Conservation (phyloP, 2,113 vertebrate species). For the Corythoichthys haematopterus region DNA sequence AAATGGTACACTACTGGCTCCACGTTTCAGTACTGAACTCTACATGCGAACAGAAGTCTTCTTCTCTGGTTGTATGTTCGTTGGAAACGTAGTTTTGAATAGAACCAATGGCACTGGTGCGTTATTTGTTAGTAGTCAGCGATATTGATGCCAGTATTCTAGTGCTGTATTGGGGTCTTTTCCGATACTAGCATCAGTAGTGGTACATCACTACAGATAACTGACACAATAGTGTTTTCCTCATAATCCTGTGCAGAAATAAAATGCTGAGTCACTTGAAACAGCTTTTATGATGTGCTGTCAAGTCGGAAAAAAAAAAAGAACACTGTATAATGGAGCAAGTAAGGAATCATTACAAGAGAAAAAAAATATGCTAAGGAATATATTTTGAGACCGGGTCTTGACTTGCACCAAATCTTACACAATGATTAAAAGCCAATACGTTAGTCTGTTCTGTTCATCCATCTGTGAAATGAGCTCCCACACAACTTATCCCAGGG, state of each 20-base stretch:
- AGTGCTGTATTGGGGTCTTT: too few relatives aligned
- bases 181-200: too few relatives aligned
- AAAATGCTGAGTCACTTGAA: neutral
- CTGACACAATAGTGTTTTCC: neutral
- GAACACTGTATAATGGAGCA: neutral
- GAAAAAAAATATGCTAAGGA: neutral
- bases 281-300: neutral
- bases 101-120: too few relatives aligned
- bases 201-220: too few relatives aligned
- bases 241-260: neutral
- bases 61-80: too few relatives aligned
- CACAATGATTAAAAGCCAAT: slow-evolving; percentile 5
- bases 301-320: neutral
- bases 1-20: too few relatives aligned
- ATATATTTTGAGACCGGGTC: neutral
- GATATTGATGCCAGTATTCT: too few relatives aligned
- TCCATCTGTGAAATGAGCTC: slow-evolving; percentile 6
- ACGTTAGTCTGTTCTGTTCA: neutral
- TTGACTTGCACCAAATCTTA: slow-evolving; percentile 1
- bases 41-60: too few relatives aligned
- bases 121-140: too few relatives aligned
- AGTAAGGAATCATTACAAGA: neutral
- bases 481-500: neutral
- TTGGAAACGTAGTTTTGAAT: too few relatives aligned
- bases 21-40: too few relatives aligned